A percentile compares a stretch with the other conserved stretches of the same genome.
These are phyloP conservation scores for Drosophila yakuba DNA, from an alignment of 1,140 invertebrate genomes.

Conservation along the genomic window DNA sequence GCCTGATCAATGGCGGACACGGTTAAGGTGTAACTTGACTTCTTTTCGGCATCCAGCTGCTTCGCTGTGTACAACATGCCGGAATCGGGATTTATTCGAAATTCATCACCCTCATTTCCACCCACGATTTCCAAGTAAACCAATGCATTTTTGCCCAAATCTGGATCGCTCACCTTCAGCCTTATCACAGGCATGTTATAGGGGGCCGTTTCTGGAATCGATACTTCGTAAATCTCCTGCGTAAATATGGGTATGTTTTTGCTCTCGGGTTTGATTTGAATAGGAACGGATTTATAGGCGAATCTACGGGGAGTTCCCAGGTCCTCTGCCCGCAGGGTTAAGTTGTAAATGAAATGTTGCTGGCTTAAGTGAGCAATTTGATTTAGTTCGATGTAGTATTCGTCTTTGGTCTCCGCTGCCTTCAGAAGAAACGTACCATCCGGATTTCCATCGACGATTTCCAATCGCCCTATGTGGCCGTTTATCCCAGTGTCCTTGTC, in stretches of 20 bases:
- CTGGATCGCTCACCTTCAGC: slow-evolving; percentile 93
- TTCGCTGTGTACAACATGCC: slow-evolving; percentile 95
- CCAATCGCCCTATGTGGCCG: slow-evolving; percentile 92
- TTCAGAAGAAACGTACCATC: slow-evolving; percentile 93
- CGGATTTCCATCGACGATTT: slow-evolving; percentile 95
- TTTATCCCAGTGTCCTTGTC: slow-evolving; percentile 93
- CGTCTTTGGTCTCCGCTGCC: slow-evolving; percentile 87
- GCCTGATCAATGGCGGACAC: slow-evolving; percentile 96
- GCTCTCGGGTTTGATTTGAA: slow-evolving; percentile 92
- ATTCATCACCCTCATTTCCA: slow-evolving; percentile 95
- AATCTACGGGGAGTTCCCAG: slow-evolving; percentile 91
- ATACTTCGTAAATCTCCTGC: slow-evolving; percentile 94
- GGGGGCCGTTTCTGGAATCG: slow-evolving; percentile 94
- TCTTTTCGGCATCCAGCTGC: slow-evolving; percentile 93
- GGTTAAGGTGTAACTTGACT: slow-evolving; percentile 95
- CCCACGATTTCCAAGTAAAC: slow-evolving; percentile 95
- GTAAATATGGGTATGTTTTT: slow-evolving; percentile 96
- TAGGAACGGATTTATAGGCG: slow-evolving; percentile 91
- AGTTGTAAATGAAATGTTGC: slow-evolving; percentile 91
- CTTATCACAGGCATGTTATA: slow-evolving; percentile 94
- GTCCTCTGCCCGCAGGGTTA: slow-evolving; percentile 94
- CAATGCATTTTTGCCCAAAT: slow-evolving; percentile 92
- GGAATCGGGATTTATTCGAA: slow-evolving; percentile 93
- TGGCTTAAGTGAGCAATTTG: slow-evolving; percentile 91
- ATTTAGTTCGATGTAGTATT: slow-evolving; percentile 92